Evolutionary conservation across 2,888 invertebrate genomes (phyloP).

Genomic region (Phortica okadai): DNA sequence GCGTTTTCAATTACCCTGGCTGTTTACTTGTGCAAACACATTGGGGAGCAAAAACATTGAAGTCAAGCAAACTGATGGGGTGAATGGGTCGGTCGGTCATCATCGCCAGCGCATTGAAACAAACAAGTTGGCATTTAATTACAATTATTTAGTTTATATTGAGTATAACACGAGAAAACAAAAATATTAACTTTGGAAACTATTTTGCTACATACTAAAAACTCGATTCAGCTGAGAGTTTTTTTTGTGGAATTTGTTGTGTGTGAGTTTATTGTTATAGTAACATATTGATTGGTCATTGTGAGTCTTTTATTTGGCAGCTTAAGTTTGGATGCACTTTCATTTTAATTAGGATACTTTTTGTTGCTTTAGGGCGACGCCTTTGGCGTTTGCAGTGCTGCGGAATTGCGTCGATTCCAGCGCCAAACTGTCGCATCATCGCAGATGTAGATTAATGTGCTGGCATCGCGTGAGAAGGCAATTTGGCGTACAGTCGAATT

Average conservation of each 20-base stretch:
- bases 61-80: conserved; percentile 31
- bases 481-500: conserved; percentile 95
- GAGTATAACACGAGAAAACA: no score
- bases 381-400: conserved; percentile 45
- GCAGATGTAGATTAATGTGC: conserved; percentile 92
- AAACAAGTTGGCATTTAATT: conserved; percentile 24
- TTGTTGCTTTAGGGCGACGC: neutral
- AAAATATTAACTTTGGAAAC: no score
- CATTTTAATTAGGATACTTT: neutral
- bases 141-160: conserved; percentile 3
- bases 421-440: conserved; percentile 98
- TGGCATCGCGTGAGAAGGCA: conserved; percentile 91
- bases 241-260: neutral
- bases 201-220: neutral
- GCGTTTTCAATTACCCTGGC: conserved; percentile 53
- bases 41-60: conserved; percentile 14
- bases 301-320: conserved; percentile 54
- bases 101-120: conserved; percentile 15
- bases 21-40: conserved; percentile 43
- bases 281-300: neutral
- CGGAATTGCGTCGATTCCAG: conserved; percentile 83
- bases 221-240: neutral
- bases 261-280: neutral
- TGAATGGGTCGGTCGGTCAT: neutral
- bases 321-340: conserved; percentile 61